Evolutionary conservation across 2,113 vertebrate species (phyloP), one percentile per base, ranked within the genome.

Genomic region (Toxotes jaculatrix): DNA sequence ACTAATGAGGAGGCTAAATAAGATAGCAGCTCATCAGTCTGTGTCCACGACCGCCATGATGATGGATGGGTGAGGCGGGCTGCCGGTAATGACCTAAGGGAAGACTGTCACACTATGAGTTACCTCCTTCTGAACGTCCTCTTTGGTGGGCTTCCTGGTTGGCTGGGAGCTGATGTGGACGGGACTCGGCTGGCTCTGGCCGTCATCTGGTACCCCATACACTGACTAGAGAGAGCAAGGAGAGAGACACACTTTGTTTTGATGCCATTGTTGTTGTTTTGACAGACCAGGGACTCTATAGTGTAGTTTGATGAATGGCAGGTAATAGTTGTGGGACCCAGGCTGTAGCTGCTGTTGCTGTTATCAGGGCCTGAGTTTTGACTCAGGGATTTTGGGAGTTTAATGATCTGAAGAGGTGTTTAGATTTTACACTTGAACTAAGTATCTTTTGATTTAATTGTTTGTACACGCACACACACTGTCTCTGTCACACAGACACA

Each of bases 121-220:
- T 86, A 97, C 98, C 95, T 98, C 96, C 86, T 97, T 98, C 86
- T 95, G 93, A 83, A 99, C 92, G 73, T 98, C 98, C 71, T 98
- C 98, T 91, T 96, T 97, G 70, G 97, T 98, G 3, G 96, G 92
- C 91, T 97, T 98, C 83, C 96, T 96, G 88, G 92, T 19, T 0
- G 96, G 96, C 27, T 97, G 97, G 66, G 96, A 95, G 72, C 95
- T 95, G 73, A 96, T 69, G 36, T 98, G 98, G 65, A 96, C 87
- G 0, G 98, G 97, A 77, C 97, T 98, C 6, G 97, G 97, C 71
- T 94, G 91, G 7, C 96, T 95, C 91, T 97, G 97, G 57, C 96
- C 93, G 3, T 99, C 97, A 17, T 98, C 97, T 21, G 96, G 95
- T 31, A 98, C 93, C 0, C 97, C 98, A 0, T 99, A 99, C 7